Evolutionary conservation across 2,888 invertebrate species (phyloP), one percentile per base, ranked within the genome.

Genomic region (Mythimna impura): DNA sequence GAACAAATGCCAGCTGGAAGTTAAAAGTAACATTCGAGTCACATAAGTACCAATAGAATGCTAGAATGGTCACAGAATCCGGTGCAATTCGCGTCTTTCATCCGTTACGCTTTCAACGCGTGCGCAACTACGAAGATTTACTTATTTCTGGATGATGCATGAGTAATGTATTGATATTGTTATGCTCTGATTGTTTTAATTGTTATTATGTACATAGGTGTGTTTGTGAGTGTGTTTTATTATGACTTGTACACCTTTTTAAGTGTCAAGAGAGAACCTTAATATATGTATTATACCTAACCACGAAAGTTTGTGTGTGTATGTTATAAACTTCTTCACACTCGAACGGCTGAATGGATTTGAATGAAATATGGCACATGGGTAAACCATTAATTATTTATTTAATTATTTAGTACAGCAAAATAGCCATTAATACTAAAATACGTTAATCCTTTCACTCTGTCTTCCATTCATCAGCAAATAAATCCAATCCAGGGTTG

Each of bases 41-140:
- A 34, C 30, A 66, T 36, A 30, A 3, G 30, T 30, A 62, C 17
- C 61, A 73, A 78, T 69, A 68, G 65, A 64, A 69, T 61, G 58
- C 65, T 61, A 79, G 66, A 85, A 36, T 20, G 60, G 65, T 40
- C 71, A n/a, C 57, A 80, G 71, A 83, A 76, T 77, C 66, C 36
- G 72, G 30, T 52, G 58, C 65, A 43, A 62, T 72, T 57, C 40
- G 54, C 69, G 75, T 62, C 73, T 78, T 65, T 70, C 78, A 87
- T 90, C 84, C 89, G 91, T 91, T 88, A 86, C 91, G 91, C 91
- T 91, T 91, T 91, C 91, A 57, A 66, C 83, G 82, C 82, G 84
- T 87, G 86, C 80, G 69, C 69, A 70, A 62, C 36, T 61, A n/a
- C 80, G 7, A 63, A 73, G 76, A 81, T 76, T 80, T 76, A 77